Percentiles rank a stretch among this genome's conserved stretches.
phyloP scores from a whole-genome alignment of 2,797 vertebrate species.

The Periophthalmus magnuspinnatus region DNA sequence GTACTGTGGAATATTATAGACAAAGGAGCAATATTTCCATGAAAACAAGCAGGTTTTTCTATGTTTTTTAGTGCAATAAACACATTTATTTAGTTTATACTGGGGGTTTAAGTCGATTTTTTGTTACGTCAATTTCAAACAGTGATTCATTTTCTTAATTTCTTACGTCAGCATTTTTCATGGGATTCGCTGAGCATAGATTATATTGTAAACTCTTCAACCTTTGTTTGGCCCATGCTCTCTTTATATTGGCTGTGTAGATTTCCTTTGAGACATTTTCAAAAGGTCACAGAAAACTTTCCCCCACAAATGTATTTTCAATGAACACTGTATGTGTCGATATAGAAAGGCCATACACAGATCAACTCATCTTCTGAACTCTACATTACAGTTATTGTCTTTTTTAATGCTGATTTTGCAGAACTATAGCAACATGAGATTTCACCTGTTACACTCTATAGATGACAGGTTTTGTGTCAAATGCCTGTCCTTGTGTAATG shows the following conservation, averaged over 20 bases:
- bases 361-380: slow-evolving; percentile 20
- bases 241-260: not conserved
- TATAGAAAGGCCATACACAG: slow-evolving; percentile 39
- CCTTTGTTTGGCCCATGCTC: not conserved
- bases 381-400: not conserved
- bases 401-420: not conserved
- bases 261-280: slow-evolving; percentile 20
- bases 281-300: slow-evolving; percentile 36
- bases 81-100: too few relatives aligned
- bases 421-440: not conserved
- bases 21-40: too few relatives aligned
- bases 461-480: too few relatives aligned
- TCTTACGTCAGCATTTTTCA: not conserved
- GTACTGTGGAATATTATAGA: too few relatives aligned
- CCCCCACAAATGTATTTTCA: slow-evolving; percentile 17
- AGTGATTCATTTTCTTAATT: not conserved
- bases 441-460: not conserved
- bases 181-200: not conserved
- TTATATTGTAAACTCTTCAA: not conserved
- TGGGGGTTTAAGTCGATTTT: not conserved
- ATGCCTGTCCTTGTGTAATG: too few relatives aligned
- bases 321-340: slow-evolving; percentile 13
- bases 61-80: too few relatives aligned
- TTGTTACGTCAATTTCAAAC: not conserved
- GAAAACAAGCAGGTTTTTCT: too few relatives aligned